These are phyloP conservation scores for Malacosoma neustria DNA, from an alignment of 2,888 invertebrate genomes.

Conservation along the genomic window DNA sequence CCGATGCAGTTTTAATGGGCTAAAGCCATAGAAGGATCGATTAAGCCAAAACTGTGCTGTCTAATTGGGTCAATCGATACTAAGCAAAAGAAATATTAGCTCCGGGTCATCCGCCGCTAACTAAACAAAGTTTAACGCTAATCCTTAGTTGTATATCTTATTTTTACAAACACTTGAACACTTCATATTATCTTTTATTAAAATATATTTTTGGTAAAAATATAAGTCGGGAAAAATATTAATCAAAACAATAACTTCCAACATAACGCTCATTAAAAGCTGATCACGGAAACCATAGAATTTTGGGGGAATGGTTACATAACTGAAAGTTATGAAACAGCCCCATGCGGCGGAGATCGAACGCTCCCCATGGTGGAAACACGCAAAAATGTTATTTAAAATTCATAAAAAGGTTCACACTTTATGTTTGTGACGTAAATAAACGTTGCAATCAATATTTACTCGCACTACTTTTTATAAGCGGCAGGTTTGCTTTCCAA, in stretches of 20 bases:
- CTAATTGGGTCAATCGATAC: not conserved
- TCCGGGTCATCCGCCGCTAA: too few relatives aligned
- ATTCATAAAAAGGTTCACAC: not conserved
- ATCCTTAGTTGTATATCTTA: too few relatives aligned
- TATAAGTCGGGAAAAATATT: not conserved
- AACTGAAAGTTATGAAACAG: not conserved
- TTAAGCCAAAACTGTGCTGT: slow-evolving; percentile 3
- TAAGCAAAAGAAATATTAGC: too few relatives aligned
- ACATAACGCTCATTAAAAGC: not conserved
- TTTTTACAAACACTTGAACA: too few relatives aligned
- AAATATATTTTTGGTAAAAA: not conserved
- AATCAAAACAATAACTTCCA: not conserved
- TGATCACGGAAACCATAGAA: not conserved
- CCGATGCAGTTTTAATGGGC: slow-evolving; percentile 45
- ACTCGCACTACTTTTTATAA: not conserved
- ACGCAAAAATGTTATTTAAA: not conserved
- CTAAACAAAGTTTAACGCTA: too few relatives aligned
- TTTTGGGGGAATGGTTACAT: not conserved
- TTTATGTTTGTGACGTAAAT: not conserved
- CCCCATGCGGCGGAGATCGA: not conserved
- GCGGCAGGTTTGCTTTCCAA: not conserved
- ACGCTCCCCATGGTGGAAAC: not conserved
- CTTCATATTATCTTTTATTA: too few relatives aligned
- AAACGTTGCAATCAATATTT: not conserved
- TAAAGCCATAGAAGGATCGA: slow-evolving; percentile 14